Evolutionary conservation across 2,797 vertebrate species (phyloP), one percentile per base, ranked within the genome.

Genomic region (Alfaro cultratus): DNA sequence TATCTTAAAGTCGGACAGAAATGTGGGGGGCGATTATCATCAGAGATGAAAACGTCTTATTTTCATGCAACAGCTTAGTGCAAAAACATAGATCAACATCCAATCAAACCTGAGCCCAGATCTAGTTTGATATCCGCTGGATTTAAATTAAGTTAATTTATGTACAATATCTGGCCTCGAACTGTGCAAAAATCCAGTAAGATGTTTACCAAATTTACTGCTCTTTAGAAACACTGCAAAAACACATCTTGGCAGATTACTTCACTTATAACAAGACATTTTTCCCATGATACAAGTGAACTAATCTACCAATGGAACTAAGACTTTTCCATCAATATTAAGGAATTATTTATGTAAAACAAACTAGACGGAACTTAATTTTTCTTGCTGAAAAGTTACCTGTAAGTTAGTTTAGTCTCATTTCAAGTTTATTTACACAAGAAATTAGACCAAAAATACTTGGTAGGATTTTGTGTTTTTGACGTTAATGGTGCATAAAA

Each of bases 21-120:
- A 70, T 21, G 2, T 26, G 36, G 23, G 21, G 23, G 39, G 46
- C 1, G 41, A 36, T 55, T 3, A 7, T 43, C 49, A 45, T 49
- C 2, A 55, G 41, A 75, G 36, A 73, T 29, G 23, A 60, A 46
- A 36, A 26, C 18, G 51, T 60, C 10, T 70, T 29, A 7, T 46
- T 21, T 78, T 57, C 3, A 26, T 7, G 43, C 53, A 60, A 62
- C 70, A 26, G 51, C 29, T 78, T 41, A 86, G 83, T 86, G 88
- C 85, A 90, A 90, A 26, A 87, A 73, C n/a, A 60, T n/a, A 0
- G 26, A 70, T 9, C 9, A 13, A 77, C 68, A 82, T 21, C 15
- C 21, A 5, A 57, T 77, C 34, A 21, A 64, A 79, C 78, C 55
- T 5, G 39, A 88, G 70, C 36, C 0, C 2, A 0, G 36, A 73